These are phyloP conservation scores for Macropodus opercularis DNA, from an alignment of 2,797 vertebrate genomes.

Conservation along the genomic window DNA sequence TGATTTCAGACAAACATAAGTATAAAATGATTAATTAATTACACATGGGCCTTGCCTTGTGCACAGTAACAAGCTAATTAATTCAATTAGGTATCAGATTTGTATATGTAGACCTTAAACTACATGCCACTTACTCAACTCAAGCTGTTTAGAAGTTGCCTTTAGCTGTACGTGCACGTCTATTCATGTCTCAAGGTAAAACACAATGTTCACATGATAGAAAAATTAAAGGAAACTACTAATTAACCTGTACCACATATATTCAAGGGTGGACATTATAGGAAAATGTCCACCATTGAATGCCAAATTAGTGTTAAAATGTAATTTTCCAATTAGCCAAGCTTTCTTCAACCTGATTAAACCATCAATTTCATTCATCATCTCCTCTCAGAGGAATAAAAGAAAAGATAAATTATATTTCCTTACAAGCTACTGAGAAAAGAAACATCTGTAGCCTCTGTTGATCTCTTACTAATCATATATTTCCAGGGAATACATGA, in stretches of 20 bases:
- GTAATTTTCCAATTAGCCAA: constrained; percentile 64
- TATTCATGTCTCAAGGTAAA: constrained; percentile 3
- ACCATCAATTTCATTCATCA: constrained; percentile 49
- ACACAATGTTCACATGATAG: constrained; percentile 26
- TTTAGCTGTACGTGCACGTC: neutral
- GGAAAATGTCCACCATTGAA: constrained; percentile 33
- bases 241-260: constrained; percentile 48
- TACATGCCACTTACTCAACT: constrained; percentile 1
- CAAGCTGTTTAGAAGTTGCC: neutral
- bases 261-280: constrained; percentile 30
- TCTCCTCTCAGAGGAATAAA: constrained; percentile 33
- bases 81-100: constrained; percentile 12
- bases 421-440: constrained; percentile 17
- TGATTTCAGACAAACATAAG: too few species aligned
- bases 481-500: constrained; percentile 41
- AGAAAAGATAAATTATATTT: constrained; percentile 35
- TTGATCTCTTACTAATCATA: constrained; percentile 48
- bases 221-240: constrained; percentile 40
- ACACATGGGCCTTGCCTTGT: too few species aligned
- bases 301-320: constrained; percentile 55
- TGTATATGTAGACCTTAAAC: neutral
- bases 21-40: too few species aligned
- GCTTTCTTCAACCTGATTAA: constrained; percentile 55
- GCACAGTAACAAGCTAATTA: too few species aligned
- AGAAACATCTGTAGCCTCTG: constrained; percentile 44